These are phyloP conservation scores for Recurvirostra avosetta DNA, from an alignment of 2,113 vertebrate species.

Conservation along the genomic window DNA sequence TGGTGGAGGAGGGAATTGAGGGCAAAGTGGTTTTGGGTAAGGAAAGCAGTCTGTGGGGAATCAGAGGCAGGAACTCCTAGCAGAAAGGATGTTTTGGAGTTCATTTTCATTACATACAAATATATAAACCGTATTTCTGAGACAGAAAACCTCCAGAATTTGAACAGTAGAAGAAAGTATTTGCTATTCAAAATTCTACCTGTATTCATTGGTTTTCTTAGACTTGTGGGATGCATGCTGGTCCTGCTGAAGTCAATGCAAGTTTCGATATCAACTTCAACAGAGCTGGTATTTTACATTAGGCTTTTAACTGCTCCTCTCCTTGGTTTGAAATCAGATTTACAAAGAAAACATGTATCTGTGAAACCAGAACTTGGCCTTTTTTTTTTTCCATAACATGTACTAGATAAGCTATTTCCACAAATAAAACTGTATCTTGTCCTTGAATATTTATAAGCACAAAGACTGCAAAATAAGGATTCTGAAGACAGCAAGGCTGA, in stretches of 20 bases:
- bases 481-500: neutral
- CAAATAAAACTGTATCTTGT: neutral
- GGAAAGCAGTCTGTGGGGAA: neutral
- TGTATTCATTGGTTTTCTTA: neutral
- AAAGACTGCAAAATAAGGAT: neutral
- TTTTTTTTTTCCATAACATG: neutral
- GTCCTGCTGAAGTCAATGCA: neutral
- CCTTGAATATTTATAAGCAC: neutral
- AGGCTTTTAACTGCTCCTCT: neutral
- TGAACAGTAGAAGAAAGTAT: neutral
- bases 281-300: neutral
- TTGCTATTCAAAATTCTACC: neutral
- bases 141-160: neutral
- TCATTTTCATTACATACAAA: neutral
- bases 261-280: neutral
- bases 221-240: neutral
- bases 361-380: neutral
- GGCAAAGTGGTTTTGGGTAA: neutral
- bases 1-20: neutral
- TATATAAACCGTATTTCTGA: neutral
- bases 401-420: neutral
- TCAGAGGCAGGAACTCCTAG: neutral
- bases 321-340: neutral
- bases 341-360: neutral
- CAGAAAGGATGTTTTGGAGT: neutral